Base-by-base conservation (phyloP, 1,140 invertebrate genomes). In the Laodelphax striatellus region DNA sequence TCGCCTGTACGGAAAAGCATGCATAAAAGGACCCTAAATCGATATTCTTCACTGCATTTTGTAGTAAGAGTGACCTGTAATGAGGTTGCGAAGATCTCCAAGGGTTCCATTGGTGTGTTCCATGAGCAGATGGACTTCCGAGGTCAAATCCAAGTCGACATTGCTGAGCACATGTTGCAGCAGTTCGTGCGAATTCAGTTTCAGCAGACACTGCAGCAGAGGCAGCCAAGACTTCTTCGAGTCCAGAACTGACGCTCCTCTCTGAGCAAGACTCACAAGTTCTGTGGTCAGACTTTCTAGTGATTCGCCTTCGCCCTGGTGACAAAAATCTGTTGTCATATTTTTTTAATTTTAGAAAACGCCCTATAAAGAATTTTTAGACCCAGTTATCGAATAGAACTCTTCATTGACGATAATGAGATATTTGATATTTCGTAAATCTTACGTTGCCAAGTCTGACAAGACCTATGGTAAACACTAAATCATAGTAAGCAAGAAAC, bases 41-140 rank as follows among this genome's bases (percentile, higher is more conserved):
- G n/a, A n/a, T n/a, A n/a, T n/a, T n/a, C n/a, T n/a, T n/a, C n/a
- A n/a, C n/a, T n/a, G n/a, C n/a, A n/a, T n/a, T n/a, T n/a, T n/a
- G n/a, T n/a, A n/a, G n/a, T n/a, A n/a, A n/a, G n/a, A n/a, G 55
- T 62, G 43, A 68, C 68, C 68, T 62, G 64, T 70, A 38, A 70
- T 69, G 14, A 70, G 59, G 44, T 61, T 58, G 41, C 66, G 57
- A 13, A 67, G 61, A 55, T 70, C 65, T n/a, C 67, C 68, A 43
- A 70, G 38, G 11, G 65, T 69, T 2, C 68, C 68, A 24, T 65
- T 63, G 22, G 65, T 67, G 61, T 67, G 64, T 52, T 70, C 63
- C 62, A 70, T 58, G 14, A 70, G 55, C 4, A 69, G 57, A 60
- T 70, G 67, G 38, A 70, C 57, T 57, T 70, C 67, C n/a, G 67